Percentiles rank a stretch among this genome's conserved stretches.
phyloP scores from a whole-genome alignment of 2,797 vertebrate genomes.

The Dromococcyx pavoninus region DNA sequence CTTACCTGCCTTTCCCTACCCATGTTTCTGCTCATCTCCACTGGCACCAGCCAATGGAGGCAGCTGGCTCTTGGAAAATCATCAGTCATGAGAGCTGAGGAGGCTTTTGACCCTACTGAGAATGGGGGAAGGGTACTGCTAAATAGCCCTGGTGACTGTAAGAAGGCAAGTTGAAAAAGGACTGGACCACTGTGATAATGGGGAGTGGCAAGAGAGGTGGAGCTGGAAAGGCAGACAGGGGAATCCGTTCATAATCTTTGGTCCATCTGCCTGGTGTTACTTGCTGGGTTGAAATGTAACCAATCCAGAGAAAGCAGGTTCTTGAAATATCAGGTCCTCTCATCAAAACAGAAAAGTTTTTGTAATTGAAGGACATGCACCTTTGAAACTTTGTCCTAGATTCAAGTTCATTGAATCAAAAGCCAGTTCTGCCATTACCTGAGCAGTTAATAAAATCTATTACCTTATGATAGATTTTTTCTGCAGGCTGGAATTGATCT shows the following conservation, averaged over 20 bases:
- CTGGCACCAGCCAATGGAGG: not conserved
- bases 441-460: constrained; percentile 76
- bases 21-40: not conserved
- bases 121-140: not conserved
- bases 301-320: not conserved
- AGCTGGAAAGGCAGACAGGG: not conserved
- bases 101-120: not conserved
- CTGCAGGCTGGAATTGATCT: constrained; percentile 72
- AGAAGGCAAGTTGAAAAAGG: not conserved
- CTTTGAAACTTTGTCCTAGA: not conserved
- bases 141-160: not conserved
- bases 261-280: not conserved
- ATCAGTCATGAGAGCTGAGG: not conserved
- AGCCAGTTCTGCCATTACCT: constrained; percentile 45
- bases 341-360: constrained; percentile 6
- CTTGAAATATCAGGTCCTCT: not conserved
- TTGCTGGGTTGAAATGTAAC: not conserved
- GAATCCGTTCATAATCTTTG: not conserved
- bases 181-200: not conserved
- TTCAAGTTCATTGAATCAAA: constrained; percentile 21
- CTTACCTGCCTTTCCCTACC: not conserved
- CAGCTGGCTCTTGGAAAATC: not conserved
- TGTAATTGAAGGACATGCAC: not conserved
- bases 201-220: constrained; percentile 22
- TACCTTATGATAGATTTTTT: constrained; percentile 69